phyloP scores from a whole-genome alignment of 2,797 vertebrate genomes.

The Pyrrhura leucotis region DNA sequence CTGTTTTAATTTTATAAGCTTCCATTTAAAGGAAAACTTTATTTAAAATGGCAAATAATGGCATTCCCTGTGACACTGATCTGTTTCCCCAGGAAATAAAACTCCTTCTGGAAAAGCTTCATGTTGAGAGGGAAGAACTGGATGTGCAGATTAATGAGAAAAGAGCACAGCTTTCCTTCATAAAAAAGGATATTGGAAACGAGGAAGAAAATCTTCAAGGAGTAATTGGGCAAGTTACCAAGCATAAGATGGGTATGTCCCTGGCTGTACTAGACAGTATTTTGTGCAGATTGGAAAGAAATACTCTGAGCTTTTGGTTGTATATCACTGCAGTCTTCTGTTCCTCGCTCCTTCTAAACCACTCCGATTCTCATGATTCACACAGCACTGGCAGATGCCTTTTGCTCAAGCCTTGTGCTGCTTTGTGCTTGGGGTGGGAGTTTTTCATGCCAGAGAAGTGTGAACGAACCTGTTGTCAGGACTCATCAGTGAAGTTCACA shows the following conservation, averaged over 20 bases:
- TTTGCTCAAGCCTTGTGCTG: neutral
- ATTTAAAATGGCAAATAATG: neutral
- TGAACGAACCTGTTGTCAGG: neutral
- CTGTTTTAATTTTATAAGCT: neutral
- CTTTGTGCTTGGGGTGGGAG: neutral
- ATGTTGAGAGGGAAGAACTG: conserved; percentile 80
- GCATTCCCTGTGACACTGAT: neutral
- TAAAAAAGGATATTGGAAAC: conserved; percentile 78
- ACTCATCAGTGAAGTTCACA: neutral
- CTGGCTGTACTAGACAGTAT: fast-evolving
- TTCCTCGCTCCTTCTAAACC: neutral
- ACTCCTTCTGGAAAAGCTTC: conserved; percentile 77
- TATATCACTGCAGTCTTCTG: neutral
- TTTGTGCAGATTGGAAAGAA: neutral
- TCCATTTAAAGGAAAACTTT: neutral
- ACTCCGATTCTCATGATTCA: fast-evolving
- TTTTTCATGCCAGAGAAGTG: neutral
- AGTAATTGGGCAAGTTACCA: conserved; percentile 73
- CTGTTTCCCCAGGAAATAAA: conserved; percentile 77
- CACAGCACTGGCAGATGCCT: neutral
- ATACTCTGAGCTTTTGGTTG: neutral
- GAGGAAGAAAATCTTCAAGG: conserved; percentile 79
- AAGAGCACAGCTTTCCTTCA: conserved; percentile 71
- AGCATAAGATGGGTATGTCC: conserved; percentile 80
- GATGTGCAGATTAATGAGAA: conserved; percentile 80